Percentiles rank a stretch among this genome's conserved stretches.
phyloP scores from a whole-genome alignment of 2,113 vertebrate species.

The Limnothrissa miodon region DNA sequence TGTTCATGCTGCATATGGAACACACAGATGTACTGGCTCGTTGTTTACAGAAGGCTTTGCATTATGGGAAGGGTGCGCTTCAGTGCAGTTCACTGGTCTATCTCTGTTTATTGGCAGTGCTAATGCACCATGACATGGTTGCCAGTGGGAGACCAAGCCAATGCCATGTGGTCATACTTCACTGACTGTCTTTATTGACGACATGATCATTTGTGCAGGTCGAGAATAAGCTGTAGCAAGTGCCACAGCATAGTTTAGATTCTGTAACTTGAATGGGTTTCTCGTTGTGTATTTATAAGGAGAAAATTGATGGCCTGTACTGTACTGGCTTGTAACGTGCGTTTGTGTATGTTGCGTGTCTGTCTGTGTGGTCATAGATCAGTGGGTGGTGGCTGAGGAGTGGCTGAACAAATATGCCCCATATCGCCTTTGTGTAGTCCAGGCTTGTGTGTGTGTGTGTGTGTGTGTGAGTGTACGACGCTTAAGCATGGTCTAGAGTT shows the following conservation, averaged over 20 bases:
- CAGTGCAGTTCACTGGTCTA: not conserved
- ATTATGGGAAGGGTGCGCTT: not conserved
- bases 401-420: not conserved
- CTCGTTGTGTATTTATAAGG: not conserved
- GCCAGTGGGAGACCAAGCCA: not conserved
- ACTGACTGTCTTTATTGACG: not conserved
- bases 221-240: not conserved
- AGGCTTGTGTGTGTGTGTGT: slow-evolving; percentile 5
- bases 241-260: not conserved
- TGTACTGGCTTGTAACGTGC: not conserved
- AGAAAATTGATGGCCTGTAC: not conserved
- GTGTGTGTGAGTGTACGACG: slow-evolving; percentile 37
- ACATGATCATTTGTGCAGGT: not conserved
- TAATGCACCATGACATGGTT: slow-evolving; percentile 5
- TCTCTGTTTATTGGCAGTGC: slow-evolving; percentile 15
- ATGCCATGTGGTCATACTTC: not conserved
- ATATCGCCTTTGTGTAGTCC: not conserved
- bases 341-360: not conserved
- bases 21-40: slow-evolving; percentile 22
- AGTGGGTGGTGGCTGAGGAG: not conserved
- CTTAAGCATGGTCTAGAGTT: slow-evolving; percentile 68
- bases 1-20: slow-evolving; percentile 17
- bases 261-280: not conserved
- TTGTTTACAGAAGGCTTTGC: slow-evolving; percentile 25
- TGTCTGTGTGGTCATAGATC: not conserved